Evolutionary conservation across 2,888 invertebrate species (phyloP), one percentile per base, ranked within the genome.

Genomic region (Folsomia candida): DNA sequence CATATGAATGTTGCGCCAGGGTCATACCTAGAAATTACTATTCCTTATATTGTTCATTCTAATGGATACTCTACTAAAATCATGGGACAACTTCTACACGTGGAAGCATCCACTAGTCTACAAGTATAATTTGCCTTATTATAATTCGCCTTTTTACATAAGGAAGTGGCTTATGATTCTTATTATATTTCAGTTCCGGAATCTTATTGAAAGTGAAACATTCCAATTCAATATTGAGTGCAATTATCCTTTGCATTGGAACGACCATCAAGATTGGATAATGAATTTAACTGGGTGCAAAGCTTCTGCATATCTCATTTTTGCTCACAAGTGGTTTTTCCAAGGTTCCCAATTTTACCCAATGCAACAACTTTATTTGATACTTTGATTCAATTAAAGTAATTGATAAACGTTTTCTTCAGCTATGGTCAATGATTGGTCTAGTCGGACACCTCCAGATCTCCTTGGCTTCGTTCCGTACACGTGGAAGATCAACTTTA

Each of bases 341-440:
- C 91, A 93, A 85, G 88, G 88, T 87, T 81, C 76, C 71, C 63
- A 28, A 59, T 62, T 20, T 37, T 3, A 37, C 6, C 29, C 26
- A 64, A 9, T 57, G 6, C 9, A 67, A 3, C 28, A 27, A 25
- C 58, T 66, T 27, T 29, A 4, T 25, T 11, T 54, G 24, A 59
- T 20, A 37, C 51, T 69, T 58, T 74, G 4, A 60, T 29, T 54
- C 58, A 37, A 62, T 61, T 66, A 24, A 11, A 47, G 18, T 47
- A 18, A 11, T 47, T 47, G 18, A 47, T 11, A 47, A 47, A 47
- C n/a, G 25, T 18, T 61, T 26, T 54, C 73, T 81, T 78, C 83
- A 87, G 97, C 97, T 85, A 86, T 99, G 82, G 90, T 97, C 26
- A 94, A 95, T 81, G 98, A 99, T 82, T 99, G 99, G 99, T 89